A percentile compares a stretch with the other conserved stretches of the same genome.
Evolutionary conservation across 2,113 vertebrate genomes (phyloP).

Genomic region (Strigops habroptila): DNA sequence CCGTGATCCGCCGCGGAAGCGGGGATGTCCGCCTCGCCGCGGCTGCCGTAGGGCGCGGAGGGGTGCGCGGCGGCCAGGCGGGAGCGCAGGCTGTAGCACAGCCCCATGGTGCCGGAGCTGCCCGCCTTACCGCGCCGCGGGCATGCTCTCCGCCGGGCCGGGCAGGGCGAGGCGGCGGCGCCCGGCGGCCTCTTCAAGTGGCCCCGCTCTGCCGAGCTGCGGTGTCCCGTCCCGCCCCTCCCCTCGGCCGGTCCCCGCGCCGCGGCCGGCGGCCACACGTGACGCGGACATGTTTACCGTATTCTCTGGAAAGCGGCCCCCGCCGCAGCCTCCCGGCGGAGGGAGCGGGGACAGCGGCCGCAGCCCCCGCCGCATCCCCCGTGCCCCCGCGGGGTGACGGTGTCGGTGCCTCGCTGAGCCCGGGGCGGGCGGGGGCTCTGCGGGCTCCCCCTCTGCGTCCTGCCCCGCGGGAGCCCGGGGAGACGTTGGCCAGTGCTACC

Average conservation of each 20-base stretch:
- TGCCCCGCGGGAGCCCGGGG: neutral
- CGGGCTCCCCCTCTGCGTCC: neutral
- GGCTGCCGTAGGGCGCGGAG: slow-evolving; percentile 44
- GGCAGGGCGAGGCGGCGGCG: neutral
- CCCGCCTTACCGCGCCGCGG: neutral
- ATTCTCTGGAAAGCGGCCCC: slow-evolving; percentile 27
- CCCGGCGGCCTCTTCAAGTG: neutral
- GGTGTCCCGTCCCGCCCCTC: neutral
- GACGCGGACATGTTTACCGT: slow-evolving; percentile 42
- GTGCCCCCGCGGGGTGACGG: neutral
- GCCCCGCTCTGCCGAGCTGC: neutral
- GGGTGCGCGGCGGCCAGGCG: slow-evolving; percentile 56
- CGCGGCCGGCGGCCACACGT: slow-evolving; percentile 26
- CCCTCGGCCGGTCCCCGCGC: neutral
- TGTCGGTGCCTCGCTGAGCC: neutral
- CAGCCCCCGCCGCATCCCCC: neutral
- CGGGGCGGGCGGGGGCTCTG: neutral
- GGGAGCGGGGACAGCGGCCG: no score
- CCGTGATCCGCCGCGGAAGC: neutral
- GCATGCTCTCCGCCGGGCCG: neutral
- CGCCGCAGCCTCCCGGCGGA: neutral
- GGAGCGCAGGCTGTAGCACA: slow-evolving; percentile 64
- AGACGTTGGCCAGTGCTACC: neutral
- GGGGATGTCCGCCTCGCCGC: neutral
- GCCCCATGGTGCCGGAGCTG: slow-evolving; percentile 41